Conservation (phyloP, 2,888 invertebrate genomes). For the Xanthia togata region DNA sequence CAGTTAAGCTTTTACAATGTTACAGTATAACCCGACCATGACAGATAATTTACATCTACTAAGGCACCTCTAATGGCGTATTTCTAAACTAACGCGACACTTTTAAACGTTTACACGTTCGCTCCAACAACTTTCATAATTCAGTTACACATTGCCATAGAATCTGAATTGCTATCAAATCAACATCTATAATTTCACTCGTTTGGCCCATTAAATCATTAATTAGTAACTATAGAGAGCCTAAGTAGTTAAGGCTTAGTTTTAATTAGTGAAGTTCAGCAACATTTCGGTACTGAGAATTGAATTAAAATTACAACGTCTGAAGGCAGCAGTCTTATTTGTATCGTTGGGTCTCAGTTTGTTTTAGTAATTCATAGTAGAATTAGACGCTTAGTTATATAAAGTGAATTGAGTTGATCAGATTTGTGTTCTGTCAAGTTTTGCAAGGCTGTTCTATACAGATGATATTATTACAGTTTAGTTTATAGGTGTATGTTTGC, state of each 20-base stretch:
- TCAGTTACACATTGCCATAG: neutral
- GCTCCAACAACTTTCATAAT: too few species aligned
- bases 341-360: neutral
- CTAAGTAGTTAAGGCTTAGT: neutral
- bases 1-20: too few species aligned
- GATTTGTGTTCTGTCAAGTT: neutral
- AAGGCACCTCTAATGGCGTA: too few species aligned
- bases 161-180: neutral
- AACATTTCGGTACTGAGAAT: conserved; percentile 8
- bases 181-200: neutral
- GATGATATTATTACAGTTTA: neutral
- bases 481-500: neutral
- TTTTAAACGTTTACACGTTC: too few species aligned
- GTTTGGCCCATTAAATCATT: neutral
- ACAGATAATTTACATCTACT: too few species aligned
- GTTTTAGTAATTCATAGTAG: conserved; percentile 1
- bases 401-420: neutral
- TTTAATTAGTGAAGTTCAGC: conserved; percentile 5
- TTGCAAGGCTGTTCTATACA: neutral
- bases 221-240: conserved; percentile 3
- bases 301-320: conserved; percentile 5
- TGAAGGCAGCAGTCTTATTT: neutral
- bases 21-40: too few species aligned
- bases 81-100: too few species aligned
- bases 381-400: neutral